Conservation (phyloP, 2,113 vertebrate genomes). For the Otolemur garnettii region DNA sequence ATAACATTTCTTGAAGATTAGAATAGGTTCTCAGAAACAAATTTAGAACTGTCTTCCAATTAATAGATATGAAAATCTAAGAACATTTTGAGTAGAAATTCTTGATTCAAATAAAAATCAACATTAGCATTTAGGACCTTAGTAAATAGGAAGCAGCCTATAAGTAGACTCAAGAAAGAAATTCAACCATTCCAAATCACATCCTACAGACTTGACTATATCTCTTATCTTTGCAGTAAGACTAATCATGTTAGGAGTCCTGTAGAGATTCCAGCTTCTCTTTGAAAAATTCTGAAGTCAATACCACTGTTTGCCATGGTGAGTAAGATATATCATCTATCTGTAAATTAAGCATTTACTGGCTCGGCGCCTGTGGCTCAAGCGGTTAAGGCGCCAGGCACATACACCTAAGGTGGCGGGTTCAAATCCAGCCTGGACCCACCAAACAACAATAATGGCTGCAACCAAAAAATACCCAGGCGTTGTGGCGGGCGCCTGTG, state of each 20-base stretch:
- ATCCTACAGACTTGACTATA: not conserved
- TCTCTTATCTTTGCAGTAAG: not conserved
- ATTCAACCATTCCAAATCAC: not conserved
- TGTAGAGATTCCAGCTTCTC: not conserved
- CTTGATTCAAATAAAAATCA: not conserved
- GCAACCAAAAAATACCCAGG: no score
- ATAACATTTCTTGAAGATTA: not conserved
- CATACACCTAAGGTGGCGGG: no score
- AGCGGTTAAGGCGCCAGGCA: no score
- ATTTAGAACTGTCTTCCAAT: not conserved
- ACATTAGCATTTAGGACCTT: not conserved
- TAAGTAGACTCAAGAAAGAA: not conserved
- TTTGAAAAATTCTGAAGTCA: not conserved
- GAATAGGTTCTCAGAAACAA: not conserved
- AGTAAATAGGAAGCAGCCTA: not conserved
- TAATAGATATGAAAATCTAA: not conserved
- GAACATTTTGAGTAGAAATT: not conserved
- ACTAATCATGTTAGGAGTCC: not conserved
- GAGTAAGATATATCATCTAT: not conserved
- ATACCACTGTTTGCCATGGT: not conserved
- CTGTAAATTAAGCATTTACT: not conserved
- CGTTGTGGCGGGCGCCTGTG: no score
- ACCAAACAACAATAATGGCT: no score
- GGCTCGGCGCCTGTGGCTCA: no score
- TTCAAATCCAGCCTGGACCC: no score